phyloP scores from a whole-genome alignment of 2,888 invertebrate species.

The Macrophya annulata region DNA sequence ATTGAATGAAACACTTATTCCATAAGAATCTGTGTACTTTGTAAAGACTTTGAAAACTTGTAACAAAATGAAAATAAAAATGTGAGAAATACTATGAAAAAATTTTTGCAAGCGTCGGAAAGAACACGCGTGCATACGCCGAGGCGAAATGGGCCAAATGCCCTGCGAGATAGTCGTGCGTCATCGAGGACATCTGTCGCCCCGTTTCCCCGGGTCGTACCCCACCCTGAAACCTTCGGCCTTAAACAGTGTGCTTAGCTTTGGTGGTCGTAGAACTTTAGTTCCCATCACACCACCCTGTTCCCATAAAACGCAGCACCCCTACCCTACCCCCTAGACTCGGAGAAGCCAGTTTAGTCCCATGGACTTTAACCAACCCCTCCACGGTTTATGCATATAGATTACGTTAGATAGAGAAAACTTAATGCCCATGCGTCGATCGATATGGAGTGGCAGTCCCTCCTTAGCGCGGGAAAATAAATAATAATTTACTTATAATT shows the following conservation, averaged over 20 bases:
- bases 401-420: slow-evolving; percentile 14
- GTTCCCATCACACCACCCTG: slow-evolving; percentile 38
- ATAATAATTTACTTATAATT: background rate
- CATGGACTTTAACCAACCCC: slow-evolving; percentile 36
- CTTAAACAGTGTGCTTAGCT: background rate
- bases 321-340: slow-evolving; percentile 27
- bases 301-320: slow-evolving; percentile 58
- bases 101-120: slow-evolving; percentile 4
- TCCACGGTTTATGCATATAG: slow-evolving; percentile 32
- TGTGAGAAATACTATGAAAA: background rate
- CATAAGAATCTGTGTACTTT: background rate
- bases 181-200: slow-evolving; percentile 72
- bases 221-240: slow-evolving; percentile 46
- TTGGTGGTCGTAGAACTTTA: slow-evolving; percentile 32
- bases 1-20: background rate
- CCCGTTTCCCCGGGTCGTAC: slow-evolving; percentile 64
- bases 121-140: slow-evolving; percentile 38
- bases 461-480: slow-evolving; percentile 28
- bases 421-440: slow-evolving; percentile 62
- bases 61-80: background rate
- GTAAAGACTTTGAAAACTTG: background rate
- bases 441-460: slow-evolving; percentile 59
- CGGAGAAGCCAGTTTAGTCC: slow-evolving; percentile 17
- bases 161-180: slow-evolving; percentile 62
- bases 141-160: slow-evolving; percentile 57